These are phyloP conservation scores for Polymixis lichenea DNA, from an alignment of 2,888 invertebrate genomes.

Conservation along the genomic window DNA sequence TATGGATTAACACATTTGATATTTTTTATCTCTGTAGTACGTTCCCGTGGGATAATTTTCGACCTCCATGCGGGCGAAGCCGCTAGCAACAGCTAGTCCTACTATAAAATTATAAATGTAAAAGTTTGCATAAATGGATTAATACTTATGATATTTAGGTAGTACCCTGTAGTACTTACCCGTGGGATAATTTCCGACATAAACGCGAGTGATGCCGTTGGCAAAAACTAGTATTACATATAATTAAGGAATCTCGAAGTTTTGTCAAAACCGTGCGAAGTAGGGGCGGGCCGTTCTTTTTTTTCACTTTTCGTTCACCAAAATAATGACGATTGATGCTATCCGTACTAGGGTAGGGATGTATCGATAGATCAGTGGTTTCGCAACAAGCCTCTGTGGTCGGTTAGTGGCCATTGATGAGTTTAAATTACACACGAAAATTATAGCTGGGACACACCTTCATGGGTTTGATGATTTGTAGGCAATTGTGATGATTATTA, in stretches of 20 bases:
- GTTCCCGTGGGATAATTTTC: no score
- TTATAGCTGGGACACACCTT: slow-evolving; percentile 21
- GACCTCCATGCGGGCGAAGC: no score
- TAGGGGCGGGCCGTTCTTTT: background rate
- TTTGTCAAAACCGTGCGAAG: no score
- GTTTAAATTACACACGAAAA: slow-evolving; percentile 44
- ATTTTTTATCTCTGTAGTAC: no score
- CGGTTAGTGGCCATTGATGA: slow-evolving; percentile 44
- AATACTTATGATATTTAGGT: no score
- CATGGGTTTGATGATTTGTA: slow-evolving; percentile 1
- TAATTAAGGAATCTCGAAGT: background rate
- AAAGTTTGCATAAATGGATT: no score
- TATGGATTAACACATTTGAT: no score
- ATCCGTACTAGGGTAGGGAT: slow-evolving; percentile 4
- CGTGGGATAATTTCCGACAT: no score
- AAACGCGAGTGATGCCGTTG: no score
- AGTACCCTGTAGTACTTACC: no score
- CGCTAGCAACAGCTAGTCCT: no score
- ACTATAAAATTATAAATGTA: no score
- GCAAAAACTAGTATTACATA: background rate
- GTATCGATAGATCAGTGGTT: slow-evolving; percentile 50
- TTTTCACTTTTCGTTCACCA: background rate
- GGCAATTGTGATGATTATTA: slow-evolving; percentile 12
- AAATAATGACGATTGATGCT: background rate
- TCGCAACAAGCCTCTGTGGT: slow-evolving; percentile 57